phyloP scores from a whole-genome alignment of 92 coral and sea anemone species.

The Montipora capitata region DNA sequence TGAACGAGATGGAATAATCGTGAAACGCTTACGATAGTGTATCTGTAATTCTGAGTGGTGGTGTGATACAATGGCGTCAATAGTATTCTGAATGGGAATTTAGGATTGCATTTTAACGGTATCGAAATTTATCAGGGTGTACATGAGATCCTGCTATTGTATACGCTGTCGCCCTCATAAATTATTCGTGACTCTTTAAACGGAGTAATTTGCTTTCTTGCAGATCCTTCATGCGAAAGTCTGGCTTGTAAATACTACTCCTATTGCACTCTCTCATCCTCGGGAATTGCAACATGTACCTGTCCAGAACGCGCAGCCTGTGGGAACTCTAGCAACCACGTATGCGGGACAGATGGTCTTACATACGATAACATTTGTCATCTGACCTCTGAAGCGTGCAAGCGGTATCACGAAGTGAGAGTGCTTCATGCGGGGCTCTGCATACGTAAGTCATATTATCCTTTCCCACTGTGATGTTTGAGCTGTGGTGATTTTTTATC shows the following conservation, averaged over 20 bases:
- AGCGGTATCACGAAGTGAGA: slow-evolving; percentile 81
- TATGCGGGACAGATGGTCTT: slow-evolving; percentile 95
- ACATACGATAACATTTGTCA: slow-evolving; percentile 91
- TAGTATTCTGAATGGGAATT: too few relatives aligned
- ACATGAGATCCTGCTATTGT: too few relatives aligned
- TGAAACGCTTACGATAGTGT: too few relatives aligned
- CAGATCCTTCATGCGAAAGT: slow-evolving; percentile 83
- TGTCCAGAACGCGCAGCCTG: slow-evolving; percentile 90
- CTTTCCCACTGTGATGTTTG: background rate
- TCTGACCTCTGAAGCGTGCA: slow-evolving; percentile 89
- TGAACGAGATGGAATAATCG: too few relatives aligned
- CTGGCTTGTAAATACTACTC: slow-evolving; percentile 83
- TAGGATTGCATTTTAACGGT: too few relatives aligned
- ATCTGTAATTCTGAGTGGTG: too few relatives aligned
- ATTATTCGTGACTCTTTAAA: background rate
- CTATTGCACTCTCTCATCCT: slow-evolving; percentile 81
- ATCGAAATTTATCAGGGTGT: too few relatives aligned
- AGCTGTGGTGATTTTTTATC: background rate
- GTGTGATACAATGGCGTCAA: too few relatives aligned
- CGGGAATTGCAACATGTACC: slow-evolving; percentile 81
- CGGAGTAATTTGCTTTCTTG: background rate
- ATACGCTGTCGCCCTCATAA: background rate
- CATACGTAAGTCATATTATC: slow-evolving; percentile 81
- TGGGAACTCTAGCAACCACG: slow-evolving; percentile 78
- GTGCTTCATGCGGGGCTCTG: slow-evolving; percentile 93